Evolutionary conservation across 2,113 vertebrate species (phyloP), one percentile per base, ranked within the genome.

Genomic region (Malurus elegans): DNA sequence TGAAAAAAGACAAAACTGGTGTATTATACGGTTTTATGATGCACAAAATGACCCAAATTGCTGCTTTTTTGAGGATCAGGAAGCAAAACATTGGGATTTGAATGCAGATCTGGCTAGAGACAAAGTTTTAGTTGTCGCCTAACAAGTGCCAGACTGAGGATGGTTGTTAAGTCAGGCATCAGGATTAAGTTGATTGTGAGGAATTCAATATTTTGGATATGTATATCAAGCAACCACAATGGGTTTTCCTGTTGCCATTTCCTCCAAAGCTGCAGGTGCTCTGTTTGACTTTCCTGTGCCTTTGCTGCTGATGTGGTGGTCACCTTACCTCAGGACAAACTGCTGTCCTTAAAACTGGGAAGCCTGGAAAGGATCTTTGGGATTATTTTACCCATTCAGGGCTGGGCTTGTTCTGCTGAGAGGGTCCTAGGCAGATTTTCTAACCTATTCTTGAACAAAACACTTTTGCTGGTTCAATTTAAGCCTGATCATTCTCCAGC

Each of bases 1-100:
- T 92, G 94, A 56, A 89, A 89, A 36, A 92, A 92, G 94, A 64
- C 51, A 91, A 84, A 86, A 67, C 57, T 61, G 47, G 10, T 79
- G 17, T 45, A 10, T 80, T 61, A 3, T 1, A 36, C 0, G 0
- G 31, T 57, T 86, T 76, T 58, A 9, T 57, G 69, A 25, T 86
- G n/a, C 36, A 48, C 28, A 62, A 66, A 85, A 66, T 74, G 51
- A 78, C 72, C 75, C 71, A 66, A 74, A 80, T 62, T 79, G 23
- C 58, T 90, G 29, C 17, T 70, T 48, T 93, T 71, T 62, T 10
- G 40, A 71, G 47, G n/a, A 50, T 56, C 54, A n/a, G 32, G 38
- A 42, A n/a, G 61, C 11, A 85, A 57, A 91, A 64, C 32, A 1
- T 4, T 62, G 42, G 32, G 34, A n/a, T 57, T 28, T 62, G 45